Conservation (phyloP, 2,888 invertebrate genomes). For the Meta bourneti region DNA sequence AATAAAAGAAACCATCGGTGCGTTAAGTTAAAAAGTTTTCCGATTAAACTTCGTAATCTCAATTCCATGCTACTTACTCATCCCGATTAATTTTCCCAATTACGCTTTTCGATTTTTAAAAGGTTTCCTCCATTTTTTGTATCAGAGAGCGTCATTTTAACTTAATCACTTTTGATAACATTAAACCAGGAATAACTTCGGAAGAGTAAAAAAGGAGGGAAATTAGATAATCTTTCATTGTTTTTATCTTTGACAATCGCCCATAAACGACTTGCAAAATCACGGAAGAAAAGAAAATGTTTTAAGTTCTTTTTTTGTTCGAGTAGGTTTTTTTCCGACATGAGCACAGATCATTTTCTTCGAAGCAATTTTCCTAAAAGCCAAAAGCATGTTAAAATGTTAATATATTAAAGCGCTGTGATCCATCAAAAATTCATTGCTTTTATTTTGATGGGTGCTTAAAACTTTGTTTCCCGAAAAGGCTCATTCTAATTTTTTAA, state of each 20-base stretch:
- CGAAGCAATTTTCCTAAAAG: slow-evolving; percentile 39
- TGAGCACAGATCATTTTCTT: slow-evolving; percentile 10
- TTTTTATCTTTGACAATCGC: slow-evolving; percentile 19
- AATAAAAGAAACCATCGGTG: background rate
- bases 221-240: slow-evolving; percentile 18
- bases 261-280: slow-evolving; percentile 36
- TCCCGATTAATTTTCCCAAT: background rate
- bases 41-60: background rate
- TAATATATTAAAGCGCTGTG: slow-evolving; percentile 21
- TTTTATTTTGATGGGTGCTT: background rate
- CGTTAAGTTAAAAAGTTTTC: background rate
- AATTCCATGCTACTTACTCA: background rate
- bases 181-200: background rate
- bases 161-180: slow-evolving; percentile 29
- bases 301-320: background rate
- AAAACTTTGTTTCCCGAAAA: background rate
- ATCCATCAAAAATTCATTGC: slow-evolving; percentile 2
- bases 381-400: slow-evolving; percentile 26
- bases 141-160: background rate
- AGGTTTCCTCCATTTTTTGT: background rate
- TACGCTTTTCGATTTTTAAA: background rate
- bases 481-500: background rate
- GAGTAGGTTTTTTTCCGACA: background rate
- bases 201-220: background rate
- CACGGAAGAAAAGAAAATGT: background rate